phyloP scores from a whole-genome alignment of 2,113 vertebrate species.

The Grammatotria lemairii region DNA sequence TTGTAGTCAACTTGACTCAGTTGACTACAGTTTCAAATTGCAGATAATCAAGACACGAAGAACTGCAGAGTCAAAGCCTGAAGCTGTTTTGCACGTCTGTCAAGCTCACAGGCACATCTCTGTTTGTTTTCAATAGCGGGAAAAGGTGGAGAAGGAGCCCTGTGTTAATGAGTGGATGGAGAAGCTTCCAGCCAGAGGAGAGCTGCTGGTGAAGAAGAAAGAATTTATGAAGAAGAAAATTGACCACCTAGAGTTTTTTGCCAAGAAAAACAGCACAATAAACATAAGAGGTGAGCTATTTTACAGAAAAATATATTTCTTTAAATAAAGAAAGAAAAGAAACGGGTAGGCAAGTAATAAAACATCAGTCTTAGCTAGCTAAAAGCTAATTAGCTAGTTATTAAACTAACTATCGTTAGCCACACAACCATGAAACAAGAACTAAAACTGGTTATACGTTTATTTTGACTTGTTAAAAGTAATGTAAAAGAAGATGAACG shows the following conservation, averaged over 20 bases:
- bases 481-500: accelerated
- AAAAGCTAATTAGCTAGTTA: neutral
- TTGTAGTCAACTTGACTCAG: accelerated
- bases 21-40: neutral
- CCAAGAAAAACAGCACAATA: neutral
- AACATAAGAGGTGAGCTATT: neutral
- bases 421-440: neutral
- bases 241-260: neutral
- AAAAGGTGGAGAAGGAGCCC: neutral
- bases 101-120: neutral
- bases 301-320: accelerated
- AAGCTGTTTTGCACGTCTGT: neutral
- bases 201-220: neutral
- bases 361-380: neutral
- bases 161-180: neutral
- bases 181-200: neutral
- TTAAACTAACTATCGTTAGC: neutral
- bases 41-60: neutral
- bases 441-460: neutral
- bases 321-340: neutral
- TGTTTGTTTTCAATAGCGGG: neutral
- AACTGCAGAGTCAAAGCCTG: neutral
- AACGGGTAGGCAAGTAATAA: neutral
- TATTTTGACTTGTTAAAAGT: neutral
- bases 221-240: neutral